Base-by-base conservation (phyloP, 1,140 invertebrate genomes). In the Dolichoris vasculosae region DNA sequence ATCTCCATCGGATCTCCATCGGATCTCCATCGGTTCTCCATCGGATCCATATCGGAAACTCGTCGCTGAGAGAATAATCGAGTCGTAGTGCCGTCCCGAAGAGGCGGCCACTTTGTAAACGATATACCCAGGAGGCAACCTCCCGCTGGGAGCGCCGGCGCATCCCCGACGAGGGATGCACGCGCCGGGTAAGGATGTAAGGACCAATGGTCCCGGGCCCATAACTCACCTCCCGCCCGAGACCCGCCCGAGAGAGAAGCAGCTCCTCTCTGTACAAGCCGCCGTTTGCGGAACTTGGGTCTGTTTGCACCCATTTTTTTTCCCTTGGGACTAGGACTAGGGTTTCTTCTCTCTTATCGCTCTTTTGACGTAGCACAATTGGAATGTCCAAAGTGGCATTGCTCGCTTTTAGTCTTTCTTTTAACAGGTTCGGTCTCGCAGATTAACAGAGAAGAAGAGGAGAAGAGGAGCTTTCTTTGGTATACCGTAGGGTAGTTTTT, bases 41-140 rank as follows among this genome's bases (percentile, higher is more conserved):
- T 73, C 69, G 69, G 69, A 38, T 26, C 40, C 9, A 17, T 40
- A 73, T 73, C 69, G 38, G 38, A 73, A 73, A 43, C 35, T n/a
- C 30, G 69, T 8, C 20, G 13, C 4, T 15, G 32, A 69, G 67
- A 69, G 35, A 69, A 59, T 23, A 8, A 51, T 51, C 15, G 23
- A 59, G 55, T 59, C 23, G 23, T 17, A 17, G 51, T 55, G 51
- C 51, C 2, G 51, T 23, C 69, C 69, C 43, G 38, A 73, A 69
- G 46, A 40, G 81, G 48, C 81, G 81, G 81, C 67, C 69, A 43
- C 81, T 82, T 82, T 82, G 81, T 73, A 82, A 82, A 15, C 51
- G 81, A 82, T 82, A 82, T 32, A 51, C 48, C 67, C 15, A 32
- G 67, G 38, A 73, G 69, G 69, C 11, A 73, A 73, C 81, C 46